Evolutionary conservation across 2,113 vertebrate genomes (phyloP).

Genomic region (Zosterops pallidus): DNA sequence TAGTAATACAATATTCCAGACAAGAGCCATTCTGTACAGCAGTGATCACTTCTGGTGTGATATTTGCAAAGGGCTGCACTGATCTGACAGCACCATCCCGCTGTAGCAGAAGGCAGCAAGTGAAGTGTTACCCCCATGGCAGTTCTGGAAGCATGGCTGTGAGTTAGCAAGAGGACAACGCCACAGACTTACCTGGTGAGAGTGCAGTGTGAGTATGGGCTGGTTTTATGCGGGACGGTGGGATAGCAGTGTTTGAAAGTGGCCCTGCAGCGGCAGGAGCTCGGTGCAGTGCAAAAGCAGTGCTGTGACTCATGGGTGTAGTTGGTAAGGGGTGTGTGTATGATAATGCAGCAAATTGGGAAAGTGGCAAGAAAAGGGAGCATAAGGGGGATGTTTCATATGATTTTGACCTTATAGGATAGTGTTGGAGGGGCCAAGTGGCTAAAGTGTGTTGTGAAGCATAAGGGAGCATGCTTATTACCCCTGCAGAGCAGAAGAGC

Average conservation of each 20-base stretch:
- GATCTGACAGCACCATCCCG: neutral
- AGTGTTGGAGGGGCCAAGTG: neutral
- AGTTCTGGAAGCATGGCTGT: neutral
- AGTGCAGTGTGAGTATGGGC: neutral
- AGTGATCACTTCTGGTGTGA: neutral
- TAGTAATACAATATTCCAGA: constrained; percentile 42
- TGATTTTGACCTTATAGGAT: neutral
- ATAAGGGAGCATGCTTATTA: neutral
- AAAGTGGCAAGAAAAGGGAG: neutral
- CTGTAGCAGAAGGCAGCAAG: neutral
- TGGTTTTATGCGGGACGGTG: neutral
- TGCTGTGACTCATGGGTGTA: neutral
- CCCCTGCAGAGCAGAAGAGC: neutral
- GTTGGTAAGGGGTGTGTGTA: neutral
- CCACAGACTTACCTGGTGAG: neutral
- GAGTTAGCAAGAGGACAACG: neutral
- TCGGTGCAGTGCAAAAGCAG: neutral
- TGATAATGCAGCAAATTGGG: neutral
- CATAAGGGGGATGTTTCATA: neutral
- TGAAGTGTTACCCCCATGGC: neutral
- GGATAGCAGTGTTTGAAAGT: neutral
- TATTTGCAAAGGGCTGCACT: neutral
- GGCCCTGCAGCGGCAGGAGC: neutral
- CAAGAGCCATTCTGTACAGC: neutral
- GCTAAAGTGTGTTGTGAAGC: neutral